Conservation (phyloP, 1,140 invertebrate genomes). For the Aphidius gifuensis region DNA sequence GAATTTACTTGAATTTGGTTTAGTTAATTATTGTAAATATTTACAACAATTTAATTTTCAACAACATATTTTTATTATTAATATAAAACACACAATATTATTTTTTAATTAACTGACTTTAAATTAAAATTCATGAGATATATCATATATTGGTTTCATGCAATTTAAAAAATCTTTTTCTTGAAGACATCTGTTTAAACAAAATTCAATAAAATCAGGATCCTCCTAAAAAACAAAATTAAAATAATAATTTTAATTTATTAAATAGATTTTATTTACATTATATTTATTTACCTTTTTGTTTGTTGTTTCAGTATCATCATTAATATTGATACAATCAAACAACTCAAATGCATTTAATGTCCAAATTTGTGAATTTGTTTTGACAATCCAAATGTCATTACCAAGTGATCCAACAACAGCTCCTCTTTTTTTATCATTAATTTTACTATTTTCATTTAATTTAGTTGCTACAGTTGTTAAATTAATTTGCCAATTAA, state of each 20-base stretch:
- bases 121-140: constrained; percentile 28
- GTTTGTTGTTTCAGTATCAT: neutral
- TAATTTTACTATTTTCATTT: constrained; percentile 8
- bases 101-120: no score
- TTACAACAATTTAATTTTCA: no score
- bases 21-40: no score
- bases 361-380: constrained; percentile 33
- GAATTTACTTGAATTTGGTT: no score
- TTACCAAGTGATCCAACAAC: constrained; percentile 34
- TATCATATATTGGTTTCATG: neutral
- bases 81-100: no score
- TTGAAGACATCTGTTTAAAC: neutral
- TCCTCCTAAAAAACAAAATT: neutral
- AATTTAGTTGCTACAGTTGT: constrained; percentile 26
- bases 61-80: no score
- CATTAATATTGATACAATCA: constrained; percentile 24
- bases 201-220: constrained; percentile 2
- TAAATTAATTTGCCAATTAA: constrained; percentile 34
- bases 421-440: constrained; percentile 6
- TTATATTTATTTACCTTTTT: constrained; percentile 7
- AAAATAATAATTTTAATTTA: neutral
- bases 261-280: neutral
- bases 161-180: neutral
- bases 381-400: constrained; percentile 36
- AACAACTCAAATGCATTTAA: constrained; percentile 31